Conservation (phyloP, 2,797 vertebrate genomes). For the Enteromius treurensis region DNA sequence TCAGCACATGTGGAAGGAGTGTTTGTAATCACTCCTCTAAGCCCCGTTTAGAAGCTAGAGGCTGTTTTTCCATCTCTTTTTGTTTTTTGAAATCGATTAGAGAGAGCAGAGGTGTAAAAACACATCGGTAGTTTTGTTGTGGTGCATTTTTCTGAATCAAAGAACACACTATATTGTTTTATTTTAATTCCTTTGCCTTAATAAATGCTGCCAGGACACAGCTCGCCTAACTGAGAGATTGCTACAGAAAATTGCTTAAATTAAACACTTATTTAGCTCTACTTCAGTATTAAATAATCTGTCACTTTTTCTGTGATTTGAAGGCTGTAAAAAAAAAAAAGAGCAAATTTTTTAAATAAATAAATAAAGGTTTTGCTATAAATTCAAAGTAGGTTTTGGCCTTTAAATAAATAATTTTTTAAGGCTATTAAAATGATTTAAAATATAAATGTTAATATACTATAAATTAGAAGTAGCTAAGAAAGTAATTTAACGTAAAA, state of each 20-base stretch:
- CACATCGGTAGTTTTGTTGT: not conserved
- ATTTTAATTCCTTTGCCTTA: not conserved
- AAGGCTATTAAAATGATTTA: not conserved
- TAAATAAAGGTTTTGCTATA: not conserved
- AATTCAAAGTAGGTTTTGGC: not conserved
- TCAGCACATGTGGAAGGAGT: not conserved
- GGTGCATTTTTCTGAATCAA: not conserved
- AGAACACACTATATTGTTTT: not conserved
- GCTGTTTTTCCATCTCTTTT: not conserved
- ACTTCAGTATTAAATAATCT: not conserved
- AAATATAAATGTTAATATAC: not conserved
- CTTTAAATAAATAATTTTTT: too few species aligned
- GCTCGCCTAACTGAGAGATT: not conserved
- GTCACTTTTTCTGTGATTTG: not conserved
- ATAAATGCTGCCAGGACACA: not conserved
- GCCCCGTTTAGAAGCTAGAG: not conserved
- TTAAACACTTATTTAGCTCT: not conserved
- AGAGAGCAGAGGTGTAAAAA: constrained; percentile 1
- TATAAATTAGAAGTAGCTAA: not conserved
- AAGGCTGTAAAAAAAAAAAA: not conserved
- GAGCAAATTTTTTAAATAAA: too few species aligned
- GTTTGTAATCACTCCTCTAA: constrained; percentile 21
- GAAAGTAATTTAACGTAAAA: too few species aligned
- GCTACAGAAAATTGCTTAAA: not conserved
- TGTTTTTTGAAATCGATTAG: not conserved